Evolutionary conservation across 1,140 invertebrate genomes (phyloP), one percentile per base, ranked within the genome.

Genomic region (Radopholus similis): DNA sequence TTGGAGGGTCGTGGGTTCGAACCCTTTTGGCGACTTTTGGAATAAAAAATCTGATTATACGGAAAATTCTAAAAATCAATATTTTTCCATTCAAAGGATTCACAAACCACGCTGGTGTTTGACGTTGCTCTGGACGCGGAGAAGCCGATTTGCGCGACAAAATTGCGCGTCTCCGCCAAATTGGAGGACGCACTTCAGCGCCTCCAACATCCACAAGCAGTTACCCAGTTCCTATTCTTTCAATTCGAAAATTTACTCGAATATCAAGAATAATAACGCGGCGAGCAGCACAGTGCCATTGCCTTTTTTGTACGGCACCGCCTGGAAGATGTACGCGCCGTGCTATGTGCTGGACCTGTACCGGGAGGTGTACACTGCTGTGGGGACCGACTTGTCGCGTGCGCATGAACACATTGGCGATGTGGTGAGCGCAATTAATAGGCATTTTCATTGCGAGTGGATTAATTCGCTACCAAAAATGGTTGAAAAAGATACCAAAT

Each of bases 281-380:
- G 13, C 34, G 1, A 15, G 3, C 28, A n/a, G 15, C 26, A 18
- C 13, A 53, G 15, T 44, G 34, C 15, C 18, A n/a, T 11, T 60
- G n/a, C 23, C 47, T 21, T 62, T 62, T 49, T 23, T 26, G 9
- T 62, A 62, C 28, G 47, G 47, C 32, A 42, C 59, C 8, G 59
- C 59, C 4, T 62, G 59, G 59, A 51, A 62, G 30, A 62, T 62
- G 40, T 49, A 26, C 30, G 5, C 35, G 30, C n/a, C 30, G 9
- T 35, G 40, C 34, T 35, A 42, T 42, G 49, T 62, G 49, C 18
- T 62, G 30, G 59, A 62, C 47, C 28, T 62, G 59, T 26, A 62
- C 21, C 32, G 35, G 21, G 59, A 49, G 6, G 21, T 62, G 15
- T 62, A 42, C 11, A 62, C 59, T 42, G 21, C 32, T 30, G 37